Percentiles rank a stretch among this genome's conserved stretches.
Evolutionary conservation across 2,888 invertebrate genomes (phyloP).

Genomic region (Mythimna pallens): DNA sequence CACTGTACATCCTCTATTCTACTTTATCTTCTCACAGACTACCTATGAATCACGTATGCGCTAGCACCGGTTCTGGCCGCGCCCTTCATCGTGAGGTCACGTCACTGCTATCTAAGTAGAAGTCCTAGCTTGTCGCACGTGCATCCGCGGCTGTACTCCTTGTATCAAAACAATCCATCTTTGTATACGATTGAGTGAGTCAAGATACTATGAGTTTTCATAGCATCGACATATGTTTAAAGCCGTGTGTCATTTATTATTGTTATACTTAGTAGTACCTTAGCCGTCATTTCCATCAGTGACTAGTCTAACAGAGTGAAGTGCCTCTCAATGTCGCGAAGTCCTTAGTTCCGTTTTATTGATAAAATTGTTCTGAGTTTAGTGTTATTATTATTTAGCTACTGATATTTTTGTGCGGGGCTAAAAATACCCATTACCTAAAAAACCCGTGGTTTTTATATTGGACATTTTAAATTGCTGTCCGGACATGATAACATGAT

Average conservation of each 20-base stretch:
- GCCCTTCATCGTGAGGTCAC: constrained; percentile 13
- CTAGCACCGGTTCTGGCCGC: constrained; percentile 9
- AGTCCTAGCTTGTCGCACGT: not conserved
- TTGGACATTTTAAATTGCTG: not conserved
- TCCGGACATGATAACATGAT: constrained; percentile 6
- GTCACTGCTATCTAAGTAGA: not conserved
- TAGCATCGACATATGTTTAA: constrained; percentile 20
- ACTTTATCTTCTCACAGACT: not conserved
- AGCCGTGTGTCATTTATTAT: constrained; percentile 31
- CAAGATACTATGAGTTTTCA: not conserved
- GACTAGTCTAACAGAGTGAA: constrained; percentile 16
- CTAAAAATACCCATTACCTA: too few relatives aligned
- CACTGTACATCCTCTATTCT: too few relatives aligned
- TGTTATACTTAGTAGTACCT: not conserved
- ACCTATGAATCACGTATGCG: constrained; percentile 15
- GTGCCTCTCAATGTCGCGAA: constrained; percentile 7
- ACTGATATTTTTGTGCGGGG: not conserved
- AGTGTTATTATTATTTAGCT: constrained; percentile 25
- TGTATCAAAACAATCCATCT: constrained; percentile 30
- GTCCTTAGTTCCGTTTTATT: not conserved
- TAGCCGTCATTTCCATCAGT: constrained; percentile 10
- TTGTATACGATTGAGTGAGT: constrained; percentile 32
- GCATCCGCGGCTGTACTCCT: not conserved
- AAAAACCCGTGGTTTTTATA: not conserved
- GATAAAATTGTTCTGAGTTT: not conserved